Conservation (phyloP, 2,888 invertebrate genomes). For the Eristalis pertinax region DNA sequence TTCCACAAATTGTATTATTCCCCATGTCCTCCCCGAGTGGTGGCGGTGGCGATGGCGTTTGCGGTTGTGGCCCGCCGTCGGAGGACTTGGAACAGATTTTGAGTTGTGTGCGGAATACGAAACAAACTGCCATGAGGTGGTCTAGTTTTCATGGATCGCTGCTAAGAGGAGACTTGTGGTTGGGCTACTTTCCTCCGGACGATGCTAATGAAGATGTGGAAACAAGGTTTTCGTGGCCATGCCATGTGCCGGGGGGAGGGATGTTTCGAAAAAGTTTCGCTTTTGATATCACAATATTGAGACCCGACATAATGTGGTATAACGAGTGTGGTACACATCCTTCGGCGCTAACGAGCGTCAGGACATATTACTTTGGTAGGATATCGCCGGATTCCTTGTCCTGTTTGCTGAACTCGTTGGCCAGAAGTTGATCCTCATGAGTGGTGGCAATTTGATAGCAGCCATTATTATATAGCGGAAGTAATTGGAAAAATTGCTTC, state of each 20-base stretch:
- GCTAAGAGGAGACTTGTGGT: neutral
- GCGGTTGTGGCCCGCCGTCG: slow-evolving; percentile 17
- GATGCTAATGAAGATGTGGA: slow-evolving; percentile 1
- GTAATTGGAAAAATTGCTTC: neutral
- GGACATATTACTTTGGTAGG: neutral
- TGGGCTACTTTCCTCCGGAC: slow-evolving; percentile 4
- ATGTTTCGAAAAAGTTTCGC: neutral
- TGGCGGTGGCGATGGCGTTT: neutral
- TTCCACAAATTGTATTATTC: neutral
- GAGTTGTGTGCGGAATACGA: slow-evolving; percentile 35
- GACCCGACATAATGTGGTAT: neutral
- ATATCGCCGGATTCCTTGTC: neutral
- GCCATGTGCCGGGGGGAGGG: neutral
- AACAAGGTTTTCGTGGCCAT: neutral
- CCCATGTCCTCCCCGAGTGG: neutral
- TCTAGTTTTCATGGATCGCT: neutral
- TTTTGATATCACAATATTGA: neutral
- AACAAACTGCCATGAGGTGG: slow-evolving; percentile 20
- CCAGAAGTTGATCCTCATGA: neutral
- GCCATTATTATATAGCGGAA: neutral
- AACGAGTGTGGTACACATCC: neutral
- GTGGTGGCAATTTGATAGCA: neutral
- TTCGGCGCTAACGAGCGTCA: neutral
- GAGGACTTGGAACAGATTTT: slow-evolving; percentile 21
- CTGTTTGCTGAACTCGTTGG: neutral